Evolutionary conservation across 2,888 invertebrate genomes (phyloP).

Genomic region (Parthenolecanium corni): DNA sequence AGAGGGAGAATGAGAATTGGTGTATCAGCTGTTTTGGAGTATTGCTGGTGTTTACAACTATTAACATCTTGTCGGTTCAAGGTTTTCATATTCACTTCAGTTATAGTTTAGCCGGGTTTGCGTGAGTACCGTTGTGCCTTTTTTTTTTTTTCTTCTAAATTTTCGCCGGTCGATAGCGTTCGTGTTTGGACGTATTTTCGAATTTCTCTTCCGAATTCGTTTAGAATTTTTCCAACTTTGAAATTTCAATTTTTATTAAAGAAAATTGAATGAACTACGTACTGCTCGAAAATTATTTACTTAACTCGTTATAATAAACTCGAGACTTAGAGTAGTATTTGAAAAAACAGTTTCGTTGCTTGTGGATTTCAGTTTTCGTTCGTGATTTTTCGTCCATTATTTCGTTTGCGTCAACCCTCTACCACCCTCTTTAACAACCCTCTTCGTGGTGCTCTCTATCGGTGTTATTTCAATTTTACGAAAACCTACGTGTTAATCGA

Average conservation of each 20-base stretch:
- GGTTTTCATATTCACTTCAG: constrained; percentile 9
- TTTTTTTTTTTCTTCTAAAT: too few species aligned
- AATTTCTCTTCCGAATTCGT: neutral
- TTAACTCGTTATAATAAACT: neutral
- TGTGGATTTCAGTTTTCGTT: too few species aligned
- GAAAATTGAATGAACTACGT: too few species aligned
- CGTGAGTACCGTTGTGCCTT: neutral
- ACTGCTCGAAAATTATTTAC: neutral
- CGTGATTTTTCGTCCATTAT: too few species aligned
- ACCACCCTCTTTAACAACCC: too few species aligned
- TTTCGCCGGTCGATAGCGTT: constrained; percentile 2
- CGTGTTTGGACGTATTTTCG: constrained; percentile 1
- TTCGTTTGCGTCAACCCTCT: too few species aligned
- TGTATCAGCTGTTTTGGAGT: constrained; percentile 5
- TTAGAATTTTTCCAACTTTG: neutral
- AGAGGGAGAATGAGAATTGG: constrained; percentile 4
- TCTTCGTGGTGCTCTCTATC: too few species aligned
- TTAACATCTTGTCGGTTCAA: constrained; percentile 22
- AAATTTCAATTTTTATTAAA: too few species aligned
- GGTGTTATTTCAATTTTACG: too few species aligned
- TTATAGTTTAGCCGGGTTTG: neutral
- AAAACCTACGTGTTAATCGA: too few species aligned
- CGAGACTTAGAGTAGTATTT: too few species aligned
- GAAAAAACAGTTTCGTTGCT: too few species aligned
- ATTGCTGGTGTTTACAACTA: constrained; percentile 14